Evolutionary conservation across 2,113 vertebrate species (phyloP).

Genomic region (Amblyopsis rosae): DNA sequence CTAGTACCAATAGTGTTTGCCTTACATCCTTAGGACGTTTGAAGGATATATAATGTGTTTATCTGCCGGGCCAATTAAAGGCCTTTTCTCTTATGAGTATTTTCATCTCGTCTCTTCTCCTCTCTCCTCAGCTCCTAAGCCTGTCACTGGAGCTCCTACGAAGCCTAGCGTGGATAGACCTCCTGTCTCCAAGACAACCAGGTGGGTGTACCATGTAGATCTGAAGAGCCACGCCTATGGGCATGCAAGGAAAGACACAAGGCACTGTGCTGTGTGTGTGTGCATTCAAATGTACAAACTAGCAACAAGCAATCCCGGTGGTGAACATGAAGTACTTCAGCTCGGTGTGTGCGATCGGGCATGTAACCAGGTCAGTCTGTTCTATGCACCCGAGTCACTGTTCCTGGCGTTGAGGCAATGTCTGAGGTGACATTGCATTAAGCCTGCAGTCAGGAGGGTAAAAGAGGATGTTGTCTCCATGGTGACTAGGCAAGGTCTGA

Average conservation of each 20-base stretch:
- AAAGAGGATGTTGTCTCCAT: conserved; percentile 62
- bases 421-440: conserved; percentile 32
- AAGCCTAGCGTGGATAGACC: conserved; percentile 60
- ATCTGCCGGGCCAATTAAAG: conserved; percentile 33
- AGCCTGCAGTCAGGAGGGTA: conserved; percentile 18
- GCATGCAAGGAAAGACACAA: background rate
- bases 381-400: conserved; percentile 58
- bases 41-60: conserved; percentile 10
- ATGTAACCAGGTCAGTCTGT: conserved; percentile 44
- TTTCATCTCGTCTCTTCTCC: background rate
- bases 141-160: conserved; percentile 52
- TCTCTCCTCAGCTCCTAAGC: conserved; percentile 37
- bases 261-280: background rate
- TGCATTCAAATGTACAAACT: background rate
- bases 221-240: too few relatives aligned
- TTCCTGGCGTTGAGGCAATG: conserved; percentile 17
- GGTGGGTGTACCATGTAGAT: conserved; percentile 58
- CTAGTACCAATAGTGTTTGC: conserved; percentile 38
- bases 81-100: background rate
- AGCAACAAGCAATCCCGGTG: too few relatives aligned
- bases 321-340: too few relatives aligned
- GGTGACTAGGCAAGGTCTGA: conserved; percentile 29
- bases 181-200: conserved; percentile 73
- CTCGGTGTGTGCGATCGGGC: background rate
- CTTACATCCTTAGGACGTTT: conserved; percentile 31